These are phyloP conservation scores for Epinephelus malabaricus DNA, from an alignment of 2,797 vertebrate genomes.

Conservation along the genomic window DNA sequence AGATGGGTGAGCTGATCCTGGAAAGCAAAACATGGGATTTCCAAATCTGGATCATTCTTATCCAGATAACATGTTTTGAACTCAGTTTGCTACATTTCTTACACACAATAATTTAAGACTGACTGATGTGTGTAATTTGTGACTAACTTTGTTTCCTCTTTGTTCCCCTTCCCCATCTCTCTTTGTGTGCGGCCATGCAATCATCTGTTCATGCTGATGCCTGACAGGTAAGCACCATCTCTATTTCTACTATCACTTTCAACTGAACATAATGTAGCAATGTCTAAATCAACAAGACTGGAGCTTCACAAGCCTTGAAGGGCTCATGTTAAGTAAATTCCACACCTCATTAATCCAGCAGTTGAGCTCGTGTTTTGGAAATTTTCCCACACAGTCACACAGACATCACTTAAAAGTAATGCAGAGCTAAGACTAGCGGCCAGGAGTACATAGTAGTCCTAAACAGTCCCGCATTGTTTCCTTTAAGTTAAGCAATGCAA, in stretches of 20 bases:
- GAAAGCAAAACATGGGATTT: too few species aligned
- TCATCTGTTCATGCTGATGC: slow-evolving; percentile 26
- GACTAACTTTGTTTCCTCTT: slow-evolving; percentile 42
- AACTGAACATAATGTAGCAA: background rate
- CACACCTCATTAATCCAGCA: slow-evolving; percentile 18
- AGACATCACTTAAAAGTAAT: slow-evolving; percentile 41
- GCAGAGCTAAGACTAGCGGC: slow-evolving; percentile 18
- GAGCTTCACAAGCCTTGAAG: background rate
- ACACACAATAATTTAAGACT: background rate
- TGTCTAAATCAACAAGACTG: background rate
- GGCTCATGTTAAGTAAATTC: background rate
- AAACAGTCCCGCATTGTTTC: slow-evolving; percentile 19
- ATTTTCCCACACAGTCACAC: background rate
- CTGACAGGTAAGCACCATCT: slow-evolving; percentile 73
- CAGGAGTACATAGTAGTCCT: slow-evolving; percentile 6
- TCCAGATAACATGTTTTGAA: too few species aligned
- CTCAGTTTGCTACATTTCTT: background rate
- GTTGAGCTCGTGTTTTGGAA: slow-evolving; percentile 6
- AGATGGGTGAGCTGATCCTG: too few species aligned
- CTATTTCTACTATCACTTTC: background rate
- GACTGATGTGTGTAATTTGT: slow-evolving; percentile 1
- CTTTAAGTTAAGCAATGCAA: slow-evolving; percentile 44
- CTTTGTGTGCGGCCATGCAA: slow-evolving; percentile 17
- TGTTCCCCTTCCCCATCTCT: slow-evolving; percentile 14
- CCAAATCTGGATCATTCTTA: too few species aligned